Evolutionary conservation across 2,888 invertebrate species (phyloP), one percentile per base, ranked within the genome.

Genomic region (Lasiommata megera): DNA sequence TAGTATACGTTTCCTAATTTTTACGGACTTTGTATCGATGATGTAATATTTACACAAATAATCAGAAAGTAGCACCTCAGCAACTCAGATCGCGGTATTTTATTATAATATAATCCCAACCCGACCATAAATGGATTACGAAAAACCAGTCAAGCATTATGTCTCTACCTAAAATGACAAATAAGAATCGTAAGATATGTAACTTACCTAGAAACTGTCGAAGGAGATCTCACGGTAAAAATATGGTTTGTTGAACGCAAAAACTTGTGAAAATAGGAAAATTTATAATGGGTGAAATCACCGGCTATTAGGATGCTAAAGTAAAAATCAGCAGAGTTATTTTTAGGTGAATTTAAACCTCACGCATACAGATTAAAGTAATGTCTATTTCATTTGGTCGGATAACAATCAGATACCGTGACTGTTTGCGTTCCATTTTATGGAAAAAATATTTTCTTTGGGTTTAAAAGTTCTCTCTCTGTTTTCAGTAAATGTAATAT

Each of bases 391-490:
- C 64, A 72, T 61, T 71, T 64, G 9, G 68, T 61, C 58, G 71
- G 43, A 11, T 74, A 66, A 67, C 59, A 67, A 11, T 52, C 37
- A 5, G 48, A 63, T 67, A 70, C 71, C 67, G 63, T 79, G 77
- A 76, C 65, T 67, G 23, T 28, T 46, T 17, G 34, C 60, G 62
- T 68, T 74, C 64, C 75, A 29, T 64, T 72, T 11, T 23, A 70
- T 58, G 68, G 60, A 67, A 54, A 65, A 59, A 1, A 6, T 9
- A 53, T 23, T 23, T 28, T 47, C n/a, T n/a, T n/a, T n/a, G n/a
- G n/a, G n/a, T n/a, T n/a, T n/a, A n/a, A n/a, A n/a, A n/a, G n/a
- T n/a, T n/a, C n/a, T n/a, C n/a, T n/a, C n/a, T n/a, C n/a, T n/a
- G n/a, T n/a, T n/a, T n/a, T n/a, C n/a, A n/a, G n/a, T n/a, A n/a